A percentile compares a stretch with the other conserved stretches of the same genome.
Conservation (phyloP, 2,113 vertebrate species). For the Brienomyrus brachyistius region DNA sequence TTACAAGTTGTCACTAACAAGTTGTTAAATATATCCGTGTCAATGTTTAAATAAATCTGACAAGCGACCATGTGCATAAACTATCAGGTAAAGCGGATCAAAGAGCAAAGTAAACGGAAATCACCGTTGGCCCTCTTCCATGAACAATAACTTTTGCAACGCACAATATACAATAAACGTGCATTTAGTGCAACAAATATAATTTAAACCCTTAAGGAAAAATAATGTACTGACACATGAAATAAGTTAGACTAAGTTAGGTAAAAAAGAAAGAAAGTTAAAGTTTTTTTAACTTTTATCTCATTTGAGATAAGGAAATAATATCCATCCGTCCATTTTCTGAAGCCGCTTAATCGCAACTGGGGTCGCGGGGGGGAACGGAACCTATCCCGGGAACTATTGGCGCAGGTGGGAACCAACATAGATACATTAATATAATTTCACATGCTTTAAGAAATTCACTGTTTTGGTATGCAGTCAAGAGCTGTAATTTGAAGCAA, state of each 20-base stretch:
- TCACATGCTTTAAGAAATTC: background rate
- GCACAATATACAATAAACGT: background rate
- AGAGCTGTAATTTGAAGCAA: background rate
- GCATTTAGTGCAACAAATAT: too few relatives aligned
- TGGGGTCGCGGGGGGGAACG: too few relatives aligned
- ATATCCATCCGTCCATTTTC: background rate
- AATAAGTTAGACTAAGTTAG: background rate
- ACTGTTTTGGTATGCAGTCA: background rate
- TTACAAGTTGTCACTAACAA: background rate
- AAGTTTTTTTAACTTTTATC: too few relatives aligned
- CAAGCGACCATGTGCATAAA: background rate
- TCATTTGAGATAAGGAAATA: background rate
- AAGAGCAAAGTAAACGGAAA: background rate
- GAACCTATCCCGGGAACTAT: too few relatives aligned
- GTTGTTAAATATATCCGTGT: background rate
- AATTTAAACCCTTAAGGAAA: background rate
- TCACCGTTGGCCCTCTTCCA: background rate
- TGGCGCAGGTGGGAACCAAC: too few relatives aligned
- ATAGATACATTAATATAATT: too few relatives aligned
- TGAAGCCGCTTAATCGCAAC: too few relatives aligned
- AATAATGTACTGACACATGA: background rate
- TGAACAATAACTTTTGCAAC: background rate
- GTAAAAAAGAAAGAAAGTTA: background rate
- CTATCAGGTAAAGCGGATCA: background rate
- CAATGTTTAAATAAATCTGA: background rate